Evolutionary conservation across 2,113 vertebrate species (phyloP).

Genomic region (Scomber japonicus): DNA sequence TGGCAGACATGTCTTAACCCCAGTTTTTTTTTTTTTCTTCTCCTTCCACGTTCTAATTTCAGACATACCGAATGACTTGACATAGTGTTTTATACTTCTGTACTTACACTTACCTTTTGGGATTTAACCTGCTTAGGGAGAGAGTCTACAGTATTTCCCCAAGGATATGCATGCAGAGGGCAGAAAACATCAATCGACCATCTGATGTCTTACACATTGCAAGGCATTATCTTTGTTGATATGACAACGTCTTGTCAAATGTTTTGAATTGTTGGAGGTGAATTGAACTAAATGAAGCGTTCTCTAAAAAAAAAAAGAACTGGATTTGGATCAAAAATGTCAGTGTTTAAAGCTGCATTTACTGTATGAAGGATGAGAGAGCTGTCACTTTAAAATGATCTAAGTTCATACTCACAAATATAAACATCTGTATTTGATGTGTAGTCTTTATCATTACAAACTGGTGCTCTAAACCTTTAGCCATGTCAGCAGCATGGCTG

Average conservation of each 20-base stretch:
- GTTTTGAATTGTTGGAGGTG: conserved; percentile 43
- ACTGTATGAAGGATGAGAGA: not conserved
- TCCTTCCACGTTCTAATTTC: conserved; percentile 68
- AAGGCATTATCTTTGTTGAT: conserved; percentile 67
- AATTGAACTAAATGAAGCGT: conserved; percentile 17
- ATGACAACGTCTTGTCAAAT: conserved; percentile 69
- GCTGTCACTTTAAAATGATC: not conserved
- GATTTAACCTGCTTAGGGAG: conserved; percentile 73
- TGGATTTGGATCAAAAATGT: conserved; percentile 10
- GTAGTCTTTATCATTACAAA: not conserved
- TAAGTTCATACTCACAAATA: not conserved
- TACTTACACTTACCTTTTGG: conserved; percentile 68
- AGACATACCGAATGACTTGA: conserved; percentile 76
- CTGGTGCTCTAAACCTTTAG: too few species aligned
- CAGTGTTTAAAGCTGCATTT: not conserved
- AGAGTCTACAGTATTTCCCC: conserved; percentile 68
- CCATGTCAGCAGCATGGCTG: too few species aligned
- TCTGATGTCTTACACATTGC: conserved; percentile 66
- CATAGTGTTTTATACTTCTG: conserved; percentile 70
- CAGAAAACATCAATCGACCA: conserved; percentile 79
- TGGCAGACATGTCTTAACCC: conserved; percentile 73
- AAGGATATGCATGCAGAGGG: conserved; percentile 78
- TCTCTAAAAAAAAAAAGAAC: conserved; percentile 10
- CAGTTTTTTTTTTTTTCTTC: conserved; percentile 49
- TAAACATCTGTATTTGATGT: not conserved